Base-by-base conservation (phyloP, 2,113 vertebrate genomes). In the Rhipidura dahli region DNA sequence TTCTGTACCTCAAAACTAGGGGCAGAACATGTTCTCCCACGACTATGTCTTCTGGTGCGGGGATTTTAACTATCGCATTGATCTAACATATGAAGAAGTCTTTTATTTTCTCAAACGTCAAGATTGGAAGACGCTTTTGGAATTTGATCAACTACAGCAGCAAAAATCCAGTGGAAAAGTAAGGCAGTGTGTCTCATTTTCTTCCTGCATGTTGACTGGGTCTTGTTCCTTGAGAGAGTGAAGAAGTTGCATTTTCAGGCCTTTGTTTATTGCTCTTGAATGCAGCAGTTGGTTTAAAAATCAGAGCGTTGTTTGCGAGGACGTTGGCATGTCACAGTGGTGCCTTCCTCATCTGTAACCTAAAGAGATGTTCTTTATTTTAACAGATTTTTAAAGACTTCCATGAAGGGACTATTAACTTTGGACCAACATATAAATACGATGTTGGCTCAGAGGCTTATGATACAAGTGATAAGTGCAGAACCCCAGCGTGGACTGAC, bases 11-110 rank as follows among this genome's bases (percentile, higher is more conserved):
- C 39, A 72, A 40, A 57, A 72, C 65, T 81, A 98, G 98, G 98
- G 98, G 18, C 97, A 89, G 80, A 97, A 91, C 6, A 61, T 98
- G 42, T 98, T 98, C 80, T 98, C 98, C 42, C 98, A 98, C 4
- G 98, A 98, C 89, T 98, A 98, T 6, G 98, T 98, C 51, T 98
- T 98, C 79, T 98, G 98, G 98, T 98, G 98, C 51, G 98, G 98
- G 0, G 98, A 98, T 80, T 98, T 98, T 91, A 98, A 98, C 96
- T 98, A 98, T 85, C 98, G 98, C 84, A 98, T 98, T 10, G 98
- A 98, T 44, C 97, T 98, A 22, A 98, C 98, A 0, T 98, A 98
- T 0, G 98, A 98, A 54, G 98, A 98, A 92, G 98, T 98, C 71
- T 98, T 98, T 83, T 98, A 98, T 87, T 98, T 98, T 90, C 97